phyloP scores from a whole-genome alignment of 2,888 invertebrate species.

The Crepidodera aurea region DNA sequence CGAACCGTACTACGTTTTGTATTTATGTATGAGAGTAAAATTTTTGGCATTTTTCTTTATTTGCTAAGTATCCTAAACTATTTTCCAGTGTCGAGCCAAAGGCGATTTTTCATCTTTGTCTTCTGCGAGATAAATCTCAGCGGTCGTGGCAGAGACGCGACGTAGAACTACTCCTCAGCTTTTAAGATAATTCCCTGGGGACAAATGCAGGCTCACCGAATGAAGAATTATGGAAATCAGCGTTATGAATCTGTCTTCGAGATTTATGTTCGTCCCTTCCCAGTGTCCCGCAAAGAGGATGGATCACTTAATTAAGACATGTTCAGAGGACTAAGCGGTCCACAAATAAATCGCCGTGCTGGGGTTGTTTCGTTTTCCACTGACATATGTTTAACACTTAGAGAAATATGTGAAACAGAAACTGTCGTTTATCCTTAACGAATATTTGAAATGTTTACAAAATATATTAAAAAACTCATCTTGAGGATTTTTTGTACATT shows the following conservation, averaged over 20 bases:
- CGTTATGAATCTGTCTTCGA: conserved; percentile 37
- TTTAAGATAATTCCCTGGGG: conserved; percentile 30
- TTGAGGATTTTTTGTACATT: too few species aligned
- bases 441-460: too few species aligned
- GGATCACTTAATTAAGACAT: conserved; percentile 16
- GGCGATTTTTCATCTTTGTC: conserved; percentile 4
- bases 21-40: too few species aligned
- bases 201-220: conserved; percentile 27
- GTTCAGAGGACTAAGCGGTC: conserved; percentile 10
- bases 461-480: too few species aligned
- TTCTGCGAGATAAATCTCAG: conserved; percentile 12
- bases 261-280: conserved; percentile 27
- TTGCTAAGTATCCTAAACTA: too few species aligned
- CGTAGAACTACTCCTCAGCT: conserved; percentile 23
- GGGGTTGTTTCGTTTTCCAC: neutral
- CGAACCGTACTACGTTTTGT: too few species aligned
- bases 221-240: conserved; percentile 38
- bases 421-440: too few species aligned
- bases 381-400: neutral
- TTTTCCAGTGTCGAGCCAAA: neutral
- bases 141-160: conserved; percentile 5
- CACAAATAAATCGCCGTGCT: neutral
- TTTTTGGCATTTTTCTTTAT: too few species aligned
- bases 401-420: too few species aligned
- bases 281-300: conserved; percentile 13